Percentiles rank a stretch among this genome's conserved stretches.
These are phyloP conservation scores for pig (Sus scrofa) DNA, from an alignment of 2,113 vertebrate species.

Conservation along the genomic window DNA sequence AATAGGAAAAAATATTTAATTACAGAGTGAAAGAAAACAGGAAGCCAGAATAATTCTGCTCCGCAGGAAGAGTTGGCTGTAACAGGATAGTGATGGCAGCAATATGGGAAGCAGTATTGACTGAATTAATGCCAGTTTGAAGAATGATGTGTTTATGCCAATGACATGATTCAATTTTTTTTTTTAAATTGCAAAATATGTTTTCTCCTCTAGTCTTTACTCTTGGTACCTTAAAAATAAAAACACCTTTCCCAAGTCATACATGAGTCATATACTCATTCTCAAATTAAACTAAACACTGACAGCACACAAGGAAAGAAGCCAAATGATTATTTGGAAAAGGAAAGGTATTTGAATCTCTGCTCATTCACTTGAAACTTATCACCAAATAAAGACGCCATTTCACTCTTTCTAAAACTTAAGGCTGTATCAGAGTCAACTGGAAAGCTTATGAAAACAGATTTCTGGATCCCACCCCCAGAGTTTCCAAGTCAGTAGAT, in stretches of 20 bases:
- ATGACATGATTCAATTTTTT: background rate
- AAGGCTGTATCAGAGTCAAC: background rate
- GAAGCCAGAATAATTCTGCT: background rate
- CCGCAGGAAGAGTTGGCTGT: background rate
- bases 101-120: background rate
- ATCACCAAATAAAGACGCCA: background rate
- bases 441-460: background rate
- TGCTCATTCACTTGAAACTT: background rate
- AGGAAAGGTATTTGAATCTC: background rate
- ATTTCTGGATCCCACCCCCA: background rate
- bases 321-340: slow-evolving; percentile 5
- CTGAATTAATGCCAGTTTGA: background rate
- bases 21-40: background rate
- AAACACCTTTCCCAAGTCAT: background rate
- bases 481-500: background rate
- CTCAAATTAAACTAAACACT: slow-evolving; percentile 36
- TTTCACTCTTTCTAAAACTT: background rate
- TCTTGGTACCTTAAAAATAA: slow-evolving; percentile 11
- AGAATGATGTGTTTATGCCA: background rate
- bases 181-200: background rate
- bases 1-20: background rate
- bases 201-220: background rate
- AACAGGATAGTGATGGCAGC: background rate
- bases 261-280: background rate
- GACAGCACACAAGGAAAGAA: background rate